A percentile compares a stretch with the other conserved stretches of the same genome.
Conservation (phyloP, 2,888 invertebrate species). For the Seira ritae region DNA sequence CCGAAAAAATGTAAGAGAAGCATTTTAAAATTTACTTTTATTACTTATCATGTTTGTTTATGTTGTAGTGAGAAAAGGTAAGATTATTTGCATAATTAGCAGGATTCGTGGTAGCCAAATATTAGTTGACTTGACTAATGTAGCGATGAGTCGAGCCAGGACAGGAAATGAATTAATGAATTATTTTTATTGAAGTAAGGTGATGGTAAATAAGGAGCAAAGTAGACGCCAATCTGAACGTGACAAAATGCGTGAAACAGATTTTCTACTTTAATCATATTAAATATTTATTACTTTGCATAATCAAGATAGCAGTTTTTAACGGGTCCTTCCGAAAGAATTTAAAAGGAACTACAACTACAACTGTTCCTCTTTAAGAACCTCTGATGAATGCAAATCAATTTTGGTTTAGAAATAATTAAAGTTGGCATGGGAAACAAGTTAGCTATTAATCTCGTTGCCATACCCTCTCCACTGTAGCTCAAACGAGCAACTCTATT, state of each 20-base stretch:
- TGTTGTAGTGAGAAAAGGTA: background rate
- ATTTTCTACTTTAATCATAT: conserved; percentile 36
- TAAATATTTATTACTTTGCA: conserved; percentile 49
- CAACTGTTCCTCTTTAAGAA: background rate
- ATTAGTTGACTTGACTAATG: too few species aligned
- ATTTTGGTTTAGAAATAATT: conserved; percentile 37
- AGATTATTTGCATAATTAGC: background rate
- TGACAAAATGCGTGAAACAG: conserved; percentile 23
- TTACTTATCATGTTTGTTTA: background rate
- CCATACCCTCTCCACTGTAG: background rate
- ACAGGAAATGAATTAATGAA: background rate
- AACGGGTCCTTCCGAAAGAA: background rate
- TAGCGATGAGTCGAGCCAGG: background rate
- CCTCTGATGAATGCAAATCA: conserved; percentile 45
- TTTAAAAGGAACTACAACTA: background rate
- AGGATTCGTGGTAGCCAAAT: too few species aligned
- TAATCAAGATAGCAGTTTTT: background rate
- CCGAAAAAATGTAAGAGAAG: background rate
- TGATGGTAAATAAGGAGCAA: background rate
- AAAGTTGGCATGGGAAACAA: conserved; percentile 55
- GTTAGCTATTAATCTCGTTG: conserved; percentile 43
- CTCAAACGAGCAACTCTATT: too few species aligned
- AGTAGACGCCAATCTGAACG: background rate
- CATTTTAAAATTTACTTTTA: background rate
- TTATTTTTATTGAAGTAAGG: background rate